Percentiles rank a stretch among this genome's conserved stretches.
These are phyloP conservation scores for Alcedo atthis DNA, from an alignment of 2,797 vertebrate genomes.

Conservation along the genomic window DNA sequence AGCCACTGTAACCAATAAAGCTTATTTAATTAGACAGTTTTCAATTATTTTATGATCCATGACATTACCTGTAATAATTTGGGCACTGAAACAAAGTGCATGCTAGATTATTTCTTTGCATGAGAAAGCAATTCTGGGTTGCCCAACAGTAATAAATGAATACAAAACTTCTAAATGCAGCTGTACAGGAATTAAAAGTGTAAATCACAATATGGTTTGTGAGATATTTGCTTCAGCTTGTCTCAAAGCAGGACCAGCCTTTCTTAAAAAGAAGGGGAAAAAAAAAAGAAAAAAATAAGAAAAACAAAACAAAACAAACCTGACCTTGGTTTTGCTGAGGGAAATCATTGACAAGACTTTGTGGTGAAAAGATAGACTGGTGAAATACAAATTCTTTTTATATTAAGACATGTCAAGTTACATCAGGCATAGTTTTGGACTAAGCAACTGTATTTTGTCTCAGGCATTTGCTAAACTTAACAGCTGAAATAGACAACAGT, in stretches of 20 bases:
- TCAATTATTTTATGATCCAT: conserved; percentile 25
- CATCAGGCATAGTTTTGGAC: conserved; percentile 33
- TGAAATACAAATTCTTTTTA: conserved; percentile 50
- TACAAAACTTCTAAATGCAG: not conserved
- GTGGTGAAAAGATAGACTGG: not conserved
- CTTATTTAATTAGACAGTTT: conserved; percentile 1
- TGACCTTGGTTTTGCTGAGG: conserved; percentile 26
- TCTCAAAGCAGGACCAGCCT: not conserved
- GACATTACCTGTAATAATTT: not conserved
- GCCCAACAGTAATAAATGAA: not conserved
- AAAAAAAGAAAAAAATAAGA: fast-evolving
- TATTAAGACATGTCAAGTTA: conserved; percentile 53
- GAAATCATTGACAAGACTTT: conserved; percentile 33
- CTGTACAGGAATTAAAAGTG: not conserved
- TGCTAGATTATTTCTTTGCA: not conserved
- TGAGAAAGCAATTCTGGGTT: not conserved
- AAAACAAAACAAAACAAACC: not conserved
- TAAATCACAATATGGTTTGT: not conserved
- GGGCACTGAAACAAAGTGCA: not conserved
- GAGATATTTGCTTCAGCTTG: not conserved
- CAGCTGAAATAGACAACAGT: conserved; percentile 46
- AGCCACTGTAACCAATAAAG: not conserved
- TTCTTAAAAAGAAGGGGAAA: not conserved
- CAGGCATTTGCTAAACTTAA: conserved; percentile 41
- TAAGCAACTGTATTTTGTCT: conserved; percentile 53